Evolutionary conservation across 2,113 vertebrate genomes (phyloP), one percentile per base, ranked within the genome.

Genomic region (Bucco capensis): DNA sequence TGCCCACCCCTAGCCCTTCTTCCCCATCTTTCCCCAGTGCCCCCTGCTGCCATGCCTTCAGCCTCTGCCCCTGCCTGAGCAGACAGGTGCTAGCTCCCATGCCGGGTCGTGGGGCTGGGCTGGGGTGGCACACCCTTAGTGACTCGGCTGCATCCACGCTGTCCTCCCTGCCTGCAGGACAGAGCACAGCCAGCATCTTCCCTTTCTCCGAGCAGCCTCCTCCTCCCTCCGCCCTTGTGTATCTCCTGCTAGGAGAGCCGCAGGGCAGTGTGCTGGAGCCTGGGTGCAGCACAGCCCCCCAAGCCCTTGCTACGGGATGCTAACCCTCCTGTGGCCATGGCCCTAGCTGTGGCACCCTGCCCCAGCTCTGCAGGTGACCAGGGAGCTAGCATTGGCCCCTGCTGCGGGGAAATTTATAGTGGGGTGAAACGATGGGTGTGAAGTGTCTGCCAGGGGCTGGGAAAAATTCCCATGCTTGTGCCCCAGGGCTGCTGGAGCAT

Each of bases 211-310:
- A 1, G 49, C 70, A n/a, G 9, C 30, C 14, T 58, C 50, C 85
- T 56, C 18, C 54, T 42, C 30, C 54, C 17, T 16, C 12, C 12
- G 2, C 7, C 8, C 66, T 38, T 0, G 3, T 31, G 38, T 56
- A 6, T 21, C 38, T 49, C 46, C 56, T 40, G 60, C 44, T 56
- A 35, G 50, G 31, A 74, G 27, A 31, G 44, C 65, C 10, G 4
- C 0, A 0, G 46, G 35, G n/a, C 54, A 22, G 4, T 0, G 19
- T 47, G 44, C 56, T 30, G 38, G 42, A 4, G 9, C 5, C 0
- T 22, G 50, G 5, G 19, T 6, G 14, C 46, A n/a, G 40, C 7
- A 24, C 44, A 40, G 38, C 22, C 35, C n/a, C 37, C 61, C 1
- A 7, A 60, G 23, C 37, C 35, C 46, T 42, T 9, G 6, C 18